phyloP scores from a whole-genome alignment of 1,140 invertebrate genomes.

The Drosophila orosa region DNA sequence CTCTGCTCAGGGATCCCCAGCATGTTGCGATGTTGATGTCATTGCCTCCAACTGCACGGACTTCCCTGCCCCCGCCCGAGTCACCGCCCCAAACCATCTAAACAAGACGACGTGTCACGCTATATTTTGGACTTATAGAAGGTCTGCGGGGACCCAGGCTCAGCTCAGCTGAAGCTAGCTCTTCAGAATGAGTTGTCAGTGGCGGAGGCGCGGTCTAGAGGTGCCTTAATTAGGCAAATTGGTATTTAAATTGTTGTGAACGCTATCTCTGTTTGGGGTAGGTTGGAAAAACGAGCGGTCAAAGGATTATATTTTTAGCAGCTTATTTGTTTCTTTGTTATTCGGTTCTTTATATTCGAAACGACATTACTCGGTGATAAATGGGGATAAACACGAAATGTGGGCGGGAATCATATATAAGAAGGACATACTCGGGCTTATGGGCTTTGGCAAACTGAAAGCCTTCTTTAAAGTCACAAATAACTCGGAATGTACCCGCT shows the following conservation, averaged over 20 bases:
- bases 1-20: slow-evolving; percentile 59
- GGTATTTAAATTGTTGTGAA: slow-evolving; percentile 74
- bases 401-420: slow-evolving; percentile 6
- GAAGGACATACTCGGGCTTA: background rate
- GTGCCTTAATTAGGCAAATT: slow-evolving; percentile 77
- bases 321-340: slow-evolving; percentile 54
- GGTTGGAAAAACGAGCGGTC: slow-evolving; percentile 40
- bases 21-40: slow-evolving; percentile 66
- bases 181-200: slow-evolving; percentile 63
- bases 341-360: slow-evolving; percentile 37
- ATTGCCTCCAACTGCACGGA: slow-evolving; percentile 50
- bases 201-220: slow-evolving; percentile 60
- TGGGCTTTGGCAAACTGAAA: background rate
- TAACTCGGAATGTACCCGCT: too few relatives aligned
- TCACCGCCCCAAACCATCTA: slow-evolving; percentile 2
- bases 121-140: slow-evolving; percentile 65
- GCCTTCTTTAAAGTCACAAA: background rate
- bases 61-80: background rate
- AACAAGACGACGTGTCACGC: slow-evolving; percentile 58
- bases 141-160: slow-evolving; percentile 25
- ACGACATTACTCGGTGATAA: slow-evolving; percentile 31
- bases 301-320: slow-evolving; percentile 48
- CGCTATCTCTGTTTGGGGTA: slow-evolving; percentile 53
- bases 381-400: slow-evolving; percentile 38
- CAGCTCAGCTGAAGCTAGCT: slow-evolving; percentile 16